Evolutionary conservation across 2,113 vertebrate species (phyloP), one percentile per base, ranked within the genome.

Genomic region (Calidris pugnax): DNA sequence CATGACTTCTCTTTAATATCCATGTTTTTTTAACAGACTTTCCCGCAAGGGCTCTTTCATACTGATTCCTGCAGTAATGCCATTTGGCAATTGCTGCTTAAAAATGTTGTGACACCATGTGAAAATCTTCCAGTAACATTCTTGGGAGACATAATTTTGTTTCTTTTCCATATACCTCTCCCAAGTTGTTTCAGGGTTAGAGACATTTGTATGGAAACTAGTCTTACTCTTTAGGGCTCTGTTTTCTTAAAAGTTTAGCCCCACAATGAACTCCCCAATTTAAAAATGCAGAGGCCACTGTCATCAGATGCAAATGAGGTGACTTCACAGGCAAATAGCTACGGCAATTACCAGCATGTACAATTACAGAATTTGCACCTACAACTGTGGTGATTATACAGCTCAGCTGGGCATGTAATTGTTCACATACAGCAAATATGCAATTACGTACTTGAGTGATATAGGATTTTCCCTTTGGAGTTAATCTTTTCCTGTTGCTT

Each of bases 91-190:
- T 24, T 68, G 43, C 48, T 47, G 28, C 57, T 77, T 75, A 35
- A 88, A 92, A 96, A 79, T 20, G 15, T 74, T 74, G 56, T 35
- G 86, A 91, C 37, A 62, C 64, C 8, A 23, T 35, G 14, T 89
- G 86, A 85, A 96, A 95, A 72, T 69, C 41, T 79, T 94, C 66
- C 79, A 96, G 13, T 53, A 92, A 90, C 66, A 57, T 95, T 95
- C 66, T 73, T 90, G n/a, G 51, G 51, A 93, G 45, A 89, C 60
- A 45, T 48, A 82, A 56, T 62, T 92, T 93, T 90, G 41, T 86
- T 80, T 87, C 6, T 3, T 82, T 93, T 93, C 80, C 69, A 41
- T 64, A 28, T 48, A 68, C 4, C 17, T 97, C 62, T 92, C 84
- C 45, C 62, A 69, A 0, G 1, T 68, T 66, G 17, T 68, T 95